Evolutionary conservation across 2,113 vertebrate species (phyloP).

Genomic region (Neogobius melanostomus): DNA sequence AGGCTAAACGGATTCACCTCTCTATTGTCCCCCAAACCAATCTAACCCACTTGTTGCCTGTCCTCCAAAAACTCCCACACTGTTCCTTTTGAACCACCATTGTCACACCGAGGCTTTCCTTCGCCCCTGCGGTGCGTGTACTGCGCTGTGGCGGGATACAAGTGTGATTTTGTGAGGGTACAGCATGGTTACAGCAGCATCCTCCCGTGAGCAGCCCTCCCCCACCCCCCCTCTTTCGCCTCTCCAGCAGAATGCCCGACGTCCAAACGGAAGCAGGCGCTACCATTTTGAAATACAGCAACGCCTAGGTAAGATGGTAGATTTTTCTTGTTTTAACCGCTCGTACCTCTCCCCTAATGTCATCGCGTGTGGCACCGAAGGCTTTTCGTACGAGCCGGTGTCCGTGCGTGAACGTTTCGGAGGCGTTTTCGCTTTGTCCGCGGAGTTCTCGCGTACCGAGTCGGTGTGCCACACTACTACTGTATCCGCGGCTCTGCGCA

Average conservation of each 20-base stretch:
- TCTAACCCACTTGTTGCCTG: neutral
- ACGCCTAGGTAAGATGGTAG: conserved; percentile 82
- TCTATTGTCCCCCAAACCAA: neutral
- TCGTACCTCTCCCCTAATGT: conserved; percentile 8
- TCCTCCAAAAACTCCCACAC: neutral
- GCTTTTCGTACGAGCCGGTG: neutral
- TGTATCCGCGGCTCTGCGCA: conserved; percentile 36
- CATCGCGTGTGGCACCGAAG: neutral
- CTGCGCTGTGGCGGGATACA: conserved; percentile 1
- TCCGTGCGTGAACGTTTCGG: neutral
- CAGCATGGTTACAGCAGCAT: conserved; percentile 9
- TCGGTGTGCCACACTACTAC: conserved; percentile 1
- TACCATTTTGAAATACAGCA: conserved; percentile 83
- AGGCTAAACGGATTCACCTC: neutral
- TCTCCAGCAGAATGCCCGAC: conserved; percentile 60
- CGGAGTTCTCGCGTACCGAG: neutral
- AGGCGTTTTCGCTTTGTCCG: conserved; percentile 4
- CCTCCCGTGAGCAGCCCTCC: conserved; percentile 16
- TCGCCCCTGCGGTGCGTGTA: neutral
- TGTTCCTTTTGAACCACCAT: neutral
- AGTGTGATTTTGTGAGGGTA: neutral
- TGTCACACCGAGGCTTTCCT: neutral
- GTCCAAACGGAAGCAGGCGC: conserved; percentile 78
- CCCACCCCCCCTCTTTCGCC: conserved; percentile 21
- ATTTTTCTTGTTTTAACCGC: conserved; percentile 42